Evolutionary conservation across 2,113 vertebrate species (phyloP).

Genomic region (Cacatua alba): DNA sequence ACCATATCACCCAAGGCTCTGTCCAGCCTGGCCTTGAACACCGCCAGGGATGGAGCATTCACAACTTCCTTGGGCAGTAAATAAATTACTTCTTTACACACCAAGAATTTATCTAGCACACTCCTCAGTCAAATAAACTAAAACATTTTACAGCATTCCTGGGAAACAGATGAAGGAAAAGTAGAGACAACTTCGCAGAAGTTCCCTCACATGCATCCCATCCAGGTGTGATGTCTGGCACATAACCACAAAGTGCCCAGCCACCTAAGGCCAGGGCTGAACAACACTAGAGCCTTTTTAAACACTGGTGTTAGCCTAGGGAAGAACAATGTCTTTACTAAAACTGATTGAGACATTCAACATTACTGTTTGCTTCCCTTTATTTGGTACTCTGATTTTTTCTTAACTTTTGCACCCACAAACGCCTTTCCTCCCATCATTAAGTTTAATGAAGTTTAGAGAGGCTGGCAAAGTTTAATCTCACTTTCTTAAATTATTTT

Average conservation of each 20-base stretch:
- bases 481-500: neutral
- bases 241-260: neutral
- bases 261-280: neutral
- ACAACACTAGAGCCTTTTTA: neutral
- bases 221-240: neutral
- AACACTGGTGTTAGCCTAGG: neutral
- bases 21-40: too few relatives aligned
- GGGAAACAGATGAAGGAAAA: neutral
- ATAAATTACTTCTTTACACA: neutral
- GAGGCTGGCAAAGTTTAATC: neutral
- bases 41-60: too few relatives aligned
- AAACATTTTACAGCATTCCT: neutral
- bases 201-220: neutral
- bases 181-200: neutral
- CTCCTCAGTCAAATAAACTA: neutral
- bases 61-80: neutral
- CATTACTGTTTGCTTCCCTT: neutral
- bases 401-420: neutral
- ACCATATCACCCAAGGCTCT: too few relatives aligned
- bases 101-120: neutral
- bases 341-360: neutral
- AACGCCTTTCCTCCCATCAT: neutral
- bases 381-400: neutral
- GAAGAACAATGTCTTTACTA: rapidly evolving
- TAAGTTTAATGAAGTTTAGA: neutral